Evolutionary conservation across 2,113 vertebrate genomes (phyloP), one percentile per base, ranked within the genome.

Genomic region (Plecotus auritus): DNA sequence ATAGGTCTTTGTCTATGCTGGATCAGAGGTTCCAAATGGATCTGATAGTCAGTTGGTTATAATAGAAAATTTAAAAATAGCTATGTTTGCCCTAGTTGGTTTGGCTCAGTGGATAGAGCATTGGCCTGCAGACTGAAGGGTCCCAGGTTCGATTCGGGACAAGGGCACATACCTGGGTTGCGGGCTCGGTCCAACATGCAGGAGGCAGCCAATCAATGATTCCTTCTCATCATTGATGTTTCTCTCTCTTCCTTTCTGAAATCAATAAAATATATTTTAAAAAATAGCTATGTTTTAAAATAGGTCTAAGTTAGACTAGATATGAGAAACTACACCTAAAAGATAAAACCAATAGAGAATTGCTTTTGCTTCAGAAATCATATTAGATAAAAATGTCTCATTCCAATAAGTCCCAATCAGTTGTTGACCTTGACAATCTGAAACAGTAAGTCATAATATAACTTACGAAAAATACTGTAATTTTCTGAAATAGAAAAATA

Each of bases 401-500:
- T 72, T 81, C 30, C 32, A 92, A 1, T 70, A 77, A 93, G 4
- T 42, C 40, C 26, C 2, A 3, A 67, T 72, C 47, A 88, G 20
- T 94, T 93, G 51, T 32, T 54, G 74, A 81, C 80, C 61, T 81
- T 49, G 59, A 76, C 9, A 61, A 42, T 89, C 23, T 73, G n/a
- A 69, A 85, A 81, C 12, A 80, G 10, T 88, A 35, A 85, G 7
- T 61, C 77, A 64, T 42, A 59, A 54, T 74, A 61, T 45, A 97
- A 72, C 16, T 88, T 85, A 72, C 1, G 3, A 4, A 18, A 76
- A 42, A 85, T 69, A 66, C 5, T 22, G 40, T n/a, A 67, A 59
- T 93, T 90, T 81, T 61, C 22, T 78, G 35, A 96, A 89, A 91
- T 30, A 26, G 20, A 77, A 88, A 91, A 85, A 59, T 20, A 66